phyloP scores from a whole-genome alignment of 2,888 invertebrate species.

The Ornithoptera priamus region DNA sequence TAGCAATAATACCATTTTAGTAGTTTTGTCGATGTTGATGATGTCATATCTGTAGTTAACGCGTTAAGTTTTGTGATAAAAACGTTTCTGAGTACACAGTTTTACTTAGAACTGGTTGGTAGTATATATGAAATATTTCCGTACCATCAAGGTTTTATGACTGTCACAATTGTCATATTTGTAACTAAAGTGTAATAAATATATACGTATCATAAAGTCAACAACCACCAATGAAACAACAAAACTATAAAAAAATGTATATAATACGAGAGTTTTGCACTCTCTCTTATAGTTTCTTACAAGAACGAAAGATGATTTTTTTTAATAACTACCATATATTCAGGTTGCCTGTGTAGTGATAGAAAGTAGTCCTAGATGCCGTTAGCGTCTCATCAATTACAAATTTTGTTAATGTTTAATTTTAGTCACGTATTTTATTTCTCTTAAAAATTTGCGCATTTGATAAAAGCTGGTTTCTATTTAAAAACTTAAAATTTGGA shows the following conservation, averaged over 20 bases:
- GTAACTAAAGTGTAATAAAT: background rate
- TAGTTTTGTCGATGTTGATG: background rate
- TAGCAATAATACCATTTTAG: background rate
- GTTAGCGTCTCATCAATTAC: background rate
- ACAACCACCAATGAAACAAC: background rate
- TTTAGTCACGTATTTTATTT: background rate
- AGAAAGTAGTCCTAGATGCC: conserved; percentile 13
- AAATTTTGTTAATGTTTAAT: background rate
- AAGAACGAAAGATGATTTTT: conserved; percentile 14
- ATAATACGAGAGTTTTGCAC: conserved; percentile 11
- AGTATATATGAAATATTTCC: background rate
- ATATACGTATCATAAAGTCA: background rate
- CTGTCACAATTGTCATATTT: background rate
- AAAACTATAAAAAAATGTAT: conserved; percentile 16
- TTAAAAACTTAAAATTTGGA: too few relatives aligned
- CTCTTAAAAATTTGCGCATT: background rate
- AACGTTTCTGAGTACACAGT: background rate
- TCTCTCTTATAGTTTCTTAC: conserved; percentile 18
- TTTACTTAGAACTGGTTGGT: background rate
- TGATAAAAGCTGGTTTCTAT: too few relatives aligned
- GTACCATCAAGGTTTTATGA: background rate
- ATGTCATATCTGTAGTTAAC: background rate
- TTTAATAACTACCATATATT: conserved; percentile 5
- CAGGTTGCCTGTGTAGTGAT: conserved; percentile 18
- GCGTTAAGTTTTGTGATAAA: background rate